phyloP scores from a whole-genome alignment of 1,140 invertebrate genomes.

The Panulirus ornatus region DNA sequence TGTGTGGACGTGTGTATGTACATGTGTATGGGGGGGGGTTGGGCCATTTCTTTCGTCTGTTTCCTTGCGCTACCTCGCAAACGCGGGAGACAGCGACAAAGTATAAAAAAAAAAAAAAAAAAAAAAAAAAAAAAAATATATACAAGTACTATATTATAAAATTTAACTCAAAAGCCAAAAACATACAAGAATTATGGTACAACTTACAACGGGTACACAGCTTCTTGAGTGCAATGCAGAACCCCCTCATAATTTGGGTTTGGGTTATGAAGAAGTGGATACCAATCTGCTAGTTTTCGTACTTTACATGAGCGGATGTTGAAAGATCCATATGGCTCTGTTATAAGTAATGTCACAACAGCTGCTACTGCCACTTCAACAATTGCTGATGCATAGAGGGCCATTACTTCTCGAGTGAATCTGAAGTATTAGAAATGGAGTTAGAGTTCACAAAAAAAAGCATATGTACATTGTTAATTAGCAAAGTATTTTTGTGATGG shows the following conservation, averaged over 20 bases:
- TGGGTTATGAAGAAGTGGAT: conserved; percentile 96
- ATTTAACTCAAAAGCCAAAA: too few relatives aligned
- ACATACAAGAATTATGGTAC: too few relatives aligned
- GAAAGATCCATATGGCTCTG: conserved; percentile 88
- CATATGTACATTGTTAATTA: too few relatives aligned
- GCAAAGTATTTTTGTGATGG: too few relatives aligned
- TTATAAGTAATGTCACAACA: conserved; percentile 86
- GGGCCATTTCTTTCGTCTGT: too few relatives aligned
- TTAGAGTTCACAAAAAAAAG: background rate
- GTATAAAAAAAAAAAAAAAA: background rate
- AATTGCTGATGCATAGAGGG: conserved; percentile 87
- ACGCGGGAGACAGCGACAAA: too few relatives aligned
- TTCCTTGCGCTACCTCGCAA: too few relatives aligned
- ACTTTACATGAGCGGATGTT: conserved; percentile 87
- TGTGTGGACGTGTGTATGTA: too few relatives aligned
- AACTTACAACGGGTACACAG: conserved; percentile 96
- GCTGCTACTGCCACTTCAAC: conserved; percentile 87
- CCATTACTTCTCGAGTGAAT: conserved; percentile 85
- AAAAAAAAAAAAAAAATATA: background rate
- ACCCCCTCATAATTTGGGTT: conserved; percentile 92
- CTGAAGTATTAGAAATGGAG: conserved; percentile 77
- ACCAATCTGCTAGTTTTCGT: conserved; percentile 93
- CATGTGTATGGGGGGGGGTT: too few relatives aligned
- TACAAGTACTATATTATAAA: background rate
- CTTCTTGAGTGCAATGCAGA: conserved; percentile 96